These are phyloP conservation scores for Gopherus evgoodei DNA, from an alignment of 2,113 vertebrate genomes.

Conservation along the genomic window DNA sequence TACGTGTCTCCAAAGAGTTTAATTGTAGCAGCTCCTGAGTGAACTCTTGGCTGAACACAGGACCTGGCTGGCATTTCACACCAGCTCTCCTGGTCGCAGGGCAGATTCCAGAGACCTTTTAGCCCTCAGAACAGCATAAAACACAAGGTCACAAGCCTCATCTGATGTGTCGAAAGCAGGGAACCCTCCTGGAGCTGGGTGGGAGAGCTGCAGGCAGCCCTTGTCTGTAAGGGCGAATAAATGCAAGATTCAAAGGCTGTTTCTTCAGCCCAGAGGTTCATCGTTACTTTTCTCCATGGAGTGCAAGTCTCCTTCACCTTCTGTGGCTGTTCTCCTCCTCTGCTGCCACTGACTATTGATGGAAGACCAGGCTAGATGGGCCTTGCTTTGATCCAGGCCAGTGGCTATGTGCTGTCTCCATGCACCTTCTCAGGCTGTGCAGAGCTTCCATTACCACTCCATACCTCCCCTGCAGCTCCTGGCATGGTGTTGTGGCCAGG, in stretches of 20 bases:
- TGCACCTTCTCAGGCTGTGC: not conserved
- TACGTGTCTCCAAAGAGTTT: not conserved
- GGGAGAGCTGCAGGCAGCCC: not conserved
- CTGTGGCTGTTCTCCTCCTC: not conserved
- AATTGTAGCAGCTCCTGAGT: not conserved
- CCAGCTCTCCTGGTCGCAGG: not conserved
- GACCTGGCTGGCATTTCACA: not conserved
- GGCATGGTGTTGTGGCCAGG: not conserved
- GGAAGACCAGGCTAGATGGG: not conserved
- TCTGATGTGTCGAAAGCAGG: not conserved
- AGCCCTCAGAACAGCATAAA: not conserved
- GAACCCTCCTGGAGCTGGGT: not conserved
- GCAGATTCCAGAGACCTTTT: not conserved
- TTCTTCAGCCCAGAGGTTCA: not conserved
- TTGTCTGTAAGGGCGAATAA: not conserved
- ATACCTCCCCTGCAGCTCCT: not conserved
- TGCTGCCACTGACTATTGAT: not conserved
- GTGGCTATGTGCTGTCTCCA: not conserved
- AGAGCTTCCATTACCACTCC: not conserved
- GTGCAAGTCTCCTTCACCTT: not conserved
- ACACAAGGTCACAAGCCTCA: not conserved
- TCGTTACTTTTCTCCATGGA: not conserved
- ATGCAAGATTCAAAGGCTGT: not conserved
- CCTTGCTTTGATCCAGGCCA: not conserved
- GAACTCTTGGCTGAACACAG: not conserved